Base-by-base conservation (phyloP, 2,113 vertebrate genomes). In the Pelusios castaneus region DNA sequence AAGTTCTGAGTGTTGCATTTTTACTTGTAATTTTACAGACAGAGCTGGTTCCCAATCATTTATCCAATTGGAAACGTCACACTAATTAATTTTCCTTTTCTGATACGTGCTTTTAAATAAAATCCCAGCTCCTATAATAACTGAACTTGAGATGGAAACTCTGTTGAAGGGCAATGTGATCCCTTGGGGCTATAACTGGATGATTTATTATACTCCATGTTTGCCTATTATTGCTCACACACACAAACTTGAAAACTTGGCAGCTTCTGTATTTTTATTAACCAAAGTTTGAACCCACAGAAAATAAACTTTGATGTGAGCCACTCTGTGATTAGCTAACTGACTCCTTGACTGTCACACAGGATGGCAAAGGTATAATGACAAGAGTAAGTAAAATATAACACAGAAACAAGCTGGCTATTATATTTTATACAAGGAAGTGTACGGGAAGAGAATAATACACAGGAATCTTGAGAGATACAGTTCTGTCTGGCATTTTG, bases 51-150 rank as follows among this genome's bases (percentile, higher is more conserved):
- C 77, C 91, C 96, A 93, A 97, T 96, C 84, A 97, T 97, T 95
- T 95, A 96, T 94, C 75, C 92, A 95, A 63, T 5, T 92, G 83
- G 85, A 97, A 97, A 96, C 90, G 92, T 82, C 97, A 96, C 75
- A 95, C 92, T 95, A 96, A 97, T 97, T 97, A 98, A 97, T 97
- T 92, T 97, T 49, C 58, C 88, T 95, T 95, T 97, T 97, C 92
- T 92, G 34, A 85, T 85, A 88, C n/a, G 83, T 92, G 43, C 16
- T 93, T 97, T 94, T 86, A 96, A 97, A 96, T 94, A 95, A 96
- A 96, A 96, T 88, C 91, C 79, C 89, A 76, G 38, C 29, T 94
- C 27, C 73, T 94, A 24, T 60, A 93, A 24, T 70, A 93, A 88
- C 51, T 80, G 58, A 10, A 89, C 21, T 54, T 88, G 67, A 29